These are phyloP conservation scores for Pachycephala philippinensis DNA, from an alignment of 2,113 vertebrate genomes.

Conservation along the genomic window DNA sequence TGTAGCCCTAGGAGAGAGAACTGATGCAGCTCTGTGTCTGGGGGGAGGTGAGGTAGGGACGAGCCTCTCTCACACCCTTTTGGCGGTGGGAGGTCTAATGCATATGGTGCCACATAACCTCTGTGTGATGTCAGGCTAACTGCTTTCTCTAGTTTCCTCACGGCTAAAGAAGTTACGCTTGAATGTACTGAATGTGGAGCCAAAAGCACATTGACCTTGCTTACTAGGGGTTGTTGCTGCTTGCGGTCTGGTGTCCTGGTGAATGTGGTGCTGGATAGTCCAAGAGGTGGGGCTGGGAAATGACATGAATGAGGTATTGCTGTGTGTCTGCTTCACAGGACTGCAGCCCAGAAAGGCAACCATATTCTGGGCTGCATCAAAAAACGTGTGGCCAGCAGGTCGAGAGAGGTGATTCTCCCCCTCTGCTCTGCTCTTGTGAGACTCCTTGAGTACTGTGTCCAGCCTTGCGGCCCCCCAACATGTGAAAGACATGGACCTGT, in stretches of 20 bases:
- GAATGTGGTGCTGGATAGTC: neutral
- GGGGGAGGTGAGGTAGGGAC: neutral
- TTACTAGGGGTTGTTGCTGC: neutral
- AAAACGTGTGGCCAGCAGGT: neutral
- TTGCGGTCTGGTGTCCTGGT: neutral
- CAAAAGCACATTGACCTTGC: neutral
- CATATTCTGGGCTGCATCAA: neutral
- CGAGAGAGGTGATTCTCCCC: neutral
- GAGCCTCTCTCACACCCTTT: neutral
- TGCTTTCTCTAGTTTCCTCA: neutral
- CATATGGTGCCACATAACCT: accelerated
- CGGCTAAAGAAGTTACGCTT: neutral
- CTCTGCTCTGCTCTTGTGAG: neutral
- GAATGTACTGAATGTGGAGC: neutral
- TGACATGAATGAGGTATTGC: accelerated
- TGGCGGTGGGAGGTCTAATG: neutral
- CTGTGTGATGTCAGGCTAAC: accelerated
- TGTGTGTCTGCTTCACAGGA: neutral
- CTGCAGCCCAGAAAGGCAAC: neutral
- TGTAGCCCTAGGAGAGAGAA: neutral
- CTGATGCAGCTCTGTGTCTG: neutral
- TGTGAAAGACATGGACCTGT: neutral
- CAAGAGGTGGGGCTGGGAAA: neutral
- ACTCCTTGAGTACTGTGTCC: neutral
- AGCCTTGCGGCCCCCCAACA: neutral